Evolutionary conservation across 1,140 invertebrate species (phyloP).

Genomic region (Hyles euphorbiae): DNA sequence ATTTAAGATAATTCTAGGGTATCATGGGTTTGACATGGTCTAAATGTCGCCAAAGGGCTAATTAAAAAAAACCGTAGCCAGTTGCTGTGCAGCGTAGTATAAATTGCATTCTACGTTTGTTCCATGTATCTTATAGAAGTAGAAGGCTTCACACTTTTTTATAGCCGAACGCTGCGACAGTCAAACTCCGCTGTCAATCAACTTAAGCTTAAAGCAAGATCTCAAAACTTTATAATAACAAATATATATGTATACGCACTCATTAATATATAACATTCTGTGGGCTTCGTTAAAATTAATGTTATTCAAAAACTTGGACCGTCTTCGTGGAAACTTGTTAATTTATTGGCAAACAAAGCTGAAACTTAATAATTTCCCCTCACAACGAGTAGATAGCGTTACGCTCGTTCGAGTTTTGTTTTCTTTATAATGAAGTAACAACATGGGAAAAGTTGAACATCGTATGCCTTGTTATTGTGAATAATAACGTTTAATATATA

Average conservation of each 20-base stretch:
- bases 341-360: slow-evolving; percentile 54
- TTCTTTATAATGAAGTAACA: slow-evolving; percentile 1
- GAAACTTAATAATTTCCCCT: slow-evolving; percentile 30
- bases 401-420: neutral
- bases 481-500: no score
- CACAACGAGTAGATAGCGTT: slow-evolving; percentile 5
- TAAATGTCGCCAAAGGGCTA: no score
- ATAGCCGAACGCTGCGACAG: no score
- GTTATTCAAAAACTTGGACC: slow-evolving; percentile 46
- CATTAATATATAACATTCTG: slow-evolving; percentile 38
- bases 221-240: neutral
- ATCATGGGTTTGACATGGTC: no score
- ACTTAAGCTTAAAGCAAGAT: neutral
- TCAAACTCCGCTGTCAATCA: neutral
- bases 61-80: no score
- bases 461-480: no score
- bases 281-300: slow-evolving; percentile 50
- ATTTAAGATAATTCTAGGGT: no score
- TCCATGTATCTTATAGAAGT: no score
- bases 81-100: no score
- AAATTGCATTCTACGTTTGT: no score
- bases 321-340: slow-evolving; percentile 40
- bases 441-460: slow-evolving; percentile 4
- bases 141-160: no score
- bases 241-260: slow-evolving; percentile 3